Evolutionary conservation across 2,797 vertebrate species (phyloP).

Genomic region (Masticophis lateralis): DNA sequence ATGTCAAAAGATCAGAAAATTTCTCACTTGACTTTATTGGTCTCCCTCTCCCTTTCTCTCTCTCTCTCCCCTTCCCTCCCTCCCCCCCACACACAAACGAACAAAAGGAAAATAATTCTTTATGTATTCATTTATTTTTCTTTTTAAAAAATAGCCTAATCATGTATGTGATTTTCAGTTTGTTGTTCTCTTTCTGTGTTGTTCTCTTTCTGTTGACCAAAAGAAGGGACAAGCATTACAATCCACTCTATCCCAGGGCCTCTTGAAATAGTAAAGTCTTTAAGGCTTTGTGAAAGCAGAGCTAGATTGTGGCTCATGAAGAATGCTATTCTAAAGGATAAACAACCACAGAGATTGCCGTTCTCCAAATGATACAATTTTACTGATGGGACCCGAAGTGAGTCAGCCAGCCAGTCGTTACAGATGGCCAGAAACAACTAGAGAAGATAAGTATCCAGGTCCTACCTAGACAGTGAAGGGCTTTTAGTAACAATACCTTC

Average conservation of each 20-base stretch:
- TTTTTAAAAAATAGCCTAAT: too few relatives aligned
- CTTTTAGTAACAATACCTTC: neutral
- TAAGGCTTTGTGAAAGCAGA: neutral
- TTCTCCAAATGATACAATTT: neutral
- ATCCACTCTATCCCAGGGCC: neutral
- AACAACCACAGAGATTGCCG: neutral
- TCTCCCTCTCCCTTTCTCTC: too few relatives aligned
- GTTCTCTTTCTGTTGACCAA: neutral
- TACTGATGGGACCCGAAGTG: neutral
- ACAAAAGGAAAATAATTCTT: too few relatives aligned
- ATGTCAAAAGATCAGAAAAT: neutral
- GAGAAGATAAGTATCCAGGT: neutral
- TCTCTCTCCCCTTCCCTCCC: too few relatives aligned
- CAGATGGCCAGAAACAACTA: neutral
- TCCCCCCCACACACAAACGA: too few relatives aligned
- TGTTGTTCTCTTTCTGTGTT: too few relatives aligned
- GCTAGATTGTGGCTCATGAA: neutral
- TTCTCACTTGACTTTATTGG: neutral
- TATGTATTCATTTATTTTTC: too few relatives aligned
- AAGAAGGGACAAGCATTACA: neutral
- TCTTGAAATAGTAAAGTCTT: neutral
- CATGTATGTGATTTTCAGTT: too few relatives aligned
- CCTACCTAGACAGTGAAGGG: neutral
- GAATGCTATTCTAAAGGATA: neutral
- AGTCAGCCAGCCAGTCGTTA: neutral